Conservation (phyloP, 2,888 invertebrate genomes). For the Eristalinus aeneus region DNA sequence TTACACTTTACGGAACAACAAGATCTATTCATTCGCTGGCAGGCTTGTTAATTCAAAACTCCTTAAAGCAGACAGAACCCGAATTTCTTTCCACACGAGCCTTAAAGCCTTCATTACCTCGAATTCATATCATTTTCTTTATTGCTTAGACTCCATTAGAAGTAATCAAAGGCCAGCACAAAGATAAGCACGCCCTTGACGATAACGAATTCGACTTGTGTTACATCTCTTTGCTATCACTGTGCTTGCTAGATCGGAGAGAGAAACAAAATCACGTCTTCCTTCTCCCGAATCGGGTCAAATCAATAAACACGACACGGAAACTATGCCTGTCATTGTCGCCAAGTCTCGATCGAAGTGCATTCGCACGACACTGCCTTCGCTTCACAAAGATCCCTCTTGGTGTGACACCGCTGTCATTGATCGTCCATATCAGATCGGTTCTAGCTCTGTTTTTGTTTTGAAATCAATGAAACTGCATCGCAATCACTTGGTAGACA, state of each 20-base stretch:
- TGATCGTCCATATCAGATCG: constrained; percentile 45
- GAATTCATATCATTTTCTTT: not conserved
- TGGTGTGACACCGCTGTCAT: constrained; percentile 19
- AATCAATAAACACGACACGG: constrained; percentile 12
- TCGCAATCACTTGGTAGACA: constrained; percentile 23
- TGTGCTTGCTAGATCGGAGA: not conserved
- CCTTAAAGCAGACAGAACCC: too few species aligned
- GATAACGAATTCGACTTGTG: not conserved
- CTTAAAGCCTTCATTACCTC: too few species aligned
- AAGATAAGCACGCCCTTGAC: not conserved
- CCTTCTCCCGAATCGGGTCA: not conserved
- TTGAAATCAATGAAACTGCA: constrained; percentile 36
- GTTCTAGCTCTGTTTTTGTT: not conserved
- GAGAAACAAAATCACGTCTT: not conserved
- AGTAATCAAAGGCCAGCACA: not conserved
- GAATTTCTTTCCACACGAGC: not conserved
- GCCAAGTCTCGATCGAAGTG: constrained; percentile 11
- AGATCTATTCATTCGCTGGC: too few species aligned
- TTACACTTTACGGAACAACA: too few species aligned
- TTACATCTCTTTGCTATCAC: not conserved
- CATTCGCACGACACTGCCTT: not conserved
- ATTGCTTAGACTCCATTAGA: not conserved
- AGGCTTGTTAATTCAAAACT: too few species aligned
- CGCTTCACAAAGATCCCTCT: constrained; percentile 11
- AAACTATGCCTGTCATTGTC: not conserved